Conservation (phyloP, 2,888 invertebrate species). For the Chrysolina haemoptera region DNA sequence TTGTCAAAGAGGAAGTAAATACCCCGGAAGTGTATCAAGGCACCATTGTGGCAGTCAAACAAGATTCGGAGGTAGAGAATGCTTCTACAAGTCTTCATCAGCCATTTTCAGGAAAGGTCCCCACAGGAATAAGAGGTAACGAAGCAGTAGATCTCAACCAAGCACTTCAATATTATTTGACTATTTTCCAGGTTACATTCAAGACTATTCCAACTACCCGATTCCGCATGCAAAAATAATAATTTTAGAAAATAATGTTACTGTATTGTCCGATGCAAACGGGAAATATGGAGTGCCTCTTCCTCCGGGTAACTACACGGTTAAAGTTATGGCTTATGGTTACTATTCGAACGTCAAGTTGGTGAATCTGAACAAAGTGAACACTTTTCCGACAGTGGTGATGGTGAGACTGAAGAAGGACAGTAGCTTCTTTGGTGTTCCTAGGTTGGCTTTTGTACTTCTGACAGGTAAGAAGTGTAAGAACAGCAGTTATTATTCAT, state of each 20-base stretch:
- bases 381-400: slow-evolving; percentile 73
- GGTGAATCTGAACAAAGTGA: slow-evolving; percentile 63
- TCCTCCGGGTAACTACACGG: slow-evolving; percentile 71
- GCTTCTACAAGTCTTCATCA: slow-evolving; percentile 43
- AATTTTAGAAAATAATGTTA: slow-evolving; percentile 68
- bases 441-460: slow-evolving; percentile 83
- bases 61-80: slow-evolving; percentile 7
- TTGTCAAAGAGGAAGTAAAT: slow-evolving; percentile 34
- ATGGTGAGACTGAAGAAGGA: slow-evolving; percentile 80
- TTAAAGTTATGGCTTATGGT: slow-evolving; percentile 75
- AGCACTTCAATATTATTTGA: not conserved
- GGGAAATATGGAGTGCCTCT: slow-evolving; percentile 72
- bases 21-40: slow-evolving; percentile 37
- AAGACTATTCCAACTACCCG: slow-evolving; percentile 75
- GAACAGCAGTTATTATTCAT: not conserved
- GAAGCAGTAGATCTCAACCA: not conserved
- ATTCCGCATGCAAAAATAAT: slow-evolving; percentile 72
- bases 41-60: slow-evolving; percentile 39
- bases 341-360: slow-evolving; percentile 74
- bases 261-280: slow-evolving; percentile 64
- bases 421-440: slow-evolving; percentile 81
- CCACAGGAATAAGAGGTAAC: slow-evolving; percentile 59
- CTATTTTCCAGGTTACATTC: slow-evolving; percentile 72
- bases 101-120: slow-evolving; percentile 52
- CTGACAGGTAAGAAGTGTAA: slow-evolving; percentile 79